Evolutionary conservation across 2,888 invertebrate genomes (phyloP), one percentile per base, ranked within the genome.

Genomic region (Pterostichus niger): DNA sequence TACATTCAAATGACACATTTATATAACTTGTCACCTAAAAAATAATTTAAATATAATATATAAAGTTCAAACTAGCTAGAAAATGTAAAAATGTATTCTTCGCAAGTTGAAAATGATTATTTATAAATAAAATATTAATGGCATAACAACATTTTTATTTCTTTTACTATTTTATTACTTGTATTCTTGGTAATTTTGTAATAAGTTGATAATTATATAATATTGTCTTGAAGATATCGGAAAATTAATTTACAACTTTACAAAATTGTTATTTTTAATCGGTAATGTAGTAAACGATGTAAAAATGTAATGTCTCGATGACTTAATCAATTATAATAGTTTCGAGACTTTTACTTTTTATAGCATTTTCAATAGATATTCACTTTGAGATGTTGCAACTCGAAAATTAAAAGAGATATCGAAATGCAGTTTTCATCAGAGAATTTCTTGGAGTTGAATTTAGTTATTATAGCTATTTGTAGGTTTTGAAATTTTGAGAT

Each of bases 121-220:
- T 40, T 40, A 40, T 49, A 49, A 49, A 49, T 49, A 49, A 49
- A 49, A 40, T 6, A 40, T 0, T 40, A 1, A 49, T n/a, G 13
- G 11, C 49, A n/a, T 49, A 6, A 49, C n/a, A 49, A 40, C 49
- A 10, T 49, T 1, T 9, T 10, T 9, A 40, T 49, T 49, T 10
- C 13, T 13, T 13, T 49, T 6, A 5, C n/a, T 5, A 49, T 6
- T 49, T 49, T 49, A 49, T 49, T 49, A 13, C 49, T 49, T 49
- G 49, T 9, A 40, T 40, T 40, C 40, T 40, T 40, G 40, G 40
- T n/a, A 49, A 49, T 49, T 49, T n/a, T 49, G 49, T 49, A 49
- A 49, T 49, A 49, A 49, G 11, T n/a, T 13, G 10, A 9, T 49
- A 49, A 49, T 49, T 49, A 49, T 49, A 49, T 13, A 49, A 49